Conservation (phyloP, 1,140 invertebrate genomes). For the Hydropsyche tenuis region DNA sequence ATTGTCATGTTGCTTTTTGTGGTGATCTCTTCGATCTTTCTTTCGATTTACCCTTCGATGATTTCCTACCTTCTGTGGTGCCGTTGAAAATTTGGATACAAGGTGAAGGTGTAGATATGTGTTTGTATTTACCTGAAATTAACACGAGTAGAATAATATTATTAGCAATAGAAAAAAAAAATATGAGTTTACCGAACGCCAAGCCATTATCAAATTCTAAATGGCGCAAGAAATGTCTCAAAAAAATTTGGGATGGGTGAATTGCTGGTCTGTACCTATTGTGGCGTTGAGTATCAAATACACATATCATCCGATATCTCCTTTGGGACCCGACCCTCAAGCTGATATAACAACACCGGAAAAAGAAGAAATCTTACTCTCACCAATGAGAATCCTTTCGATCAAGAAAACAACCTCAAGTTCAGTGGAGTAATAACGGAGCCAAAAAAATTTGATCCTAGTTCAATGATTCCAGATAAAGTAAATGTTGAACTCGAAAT, state of each 20-base stretch:
- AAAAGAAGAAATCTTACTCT: conserved; percentile 90
- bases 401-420: conserved; percentile 72
- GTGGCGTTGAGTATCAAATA: conserved; percentile 90
- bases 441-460: conserved; percentile 85
- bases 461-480: conserved; percentile 80
- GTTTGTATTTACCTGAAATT: conserved; percentile 88
- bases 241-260: conserved; percentile 86
- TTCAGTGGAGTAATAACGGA: conserved; percentile 70
- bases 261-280: conserved; percentile 95
- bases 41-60: conserved; percentile 90
- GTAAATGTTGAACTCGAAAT: conserved; percentile 92
- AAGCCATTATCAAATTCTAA: conserved; percentile 64
- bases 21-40: conserved; percentile 92
- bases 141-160: conserved; percentile 86
- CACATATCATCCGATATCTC: conserved; percentile 89
- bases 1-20: conserved; percentile 91
- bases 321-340: conserved; percentile 83
- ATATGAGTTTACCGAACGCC: conserved; percentile 80
- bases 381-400: conserved; percentile 88
- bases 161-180: conserved; percentile 81
- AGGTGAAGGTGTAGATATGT: conserved; percentile 90
- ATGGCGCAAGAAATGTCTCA: conserved; percentile 87
- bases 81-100: conserved; percentile 92
- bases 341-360: conserved; percentile 92
- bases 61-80: conserved; percentile 88